Base-by-base conservation (phyloP, 1,140 invertebrate genomes). In the Caenorhabditis brenneri region DNA sequence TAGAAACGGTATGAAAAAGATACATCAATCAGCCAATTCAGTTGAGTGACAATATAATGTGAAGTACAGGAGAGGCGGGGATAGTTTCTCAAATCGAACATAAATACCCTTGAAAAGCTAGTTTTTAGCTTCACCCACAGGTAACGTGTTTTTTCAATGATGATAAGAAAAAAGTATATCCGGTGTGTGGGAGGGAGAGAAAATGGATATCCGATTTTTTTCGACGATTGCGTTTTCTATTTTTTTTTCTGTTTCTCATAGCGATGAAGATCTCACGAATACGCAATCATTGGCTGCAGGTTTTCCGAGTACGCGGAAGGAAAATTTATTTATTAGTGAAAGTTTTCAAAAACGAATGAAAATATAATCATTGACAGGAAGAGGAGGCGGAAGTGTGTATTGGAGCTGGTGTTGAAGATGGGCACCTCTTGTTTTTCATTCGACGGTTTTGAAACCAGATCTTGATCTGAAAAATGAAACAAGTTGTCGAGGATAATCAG, bases 391-490 rank as follows among this genome's bases (percentile, higher is more conserved):
- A 31, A 12, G 42, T n/a, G 7, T n/a, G 31, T 24, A 31, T 15
- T 29, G 27, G 53, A 39, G 19, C 29, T 33, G 49, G 49, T 16
- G 48, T 53, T 4, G 51, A 58, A 10, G 65, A 74, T 74, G 65
- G 58, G 36, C 83, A 82, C 3, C 88, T 42, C 74, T 99, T 99
- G 92, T 97, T 97, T 92, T 99, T 99, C 97, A 99, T 99, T 84
- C 97, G 94, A 89, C 97, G 93, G 91, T 99, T 99, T 93, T 99
- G 97, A 53, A 91, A 91, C 89, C 89, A 91, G 79, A 90, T 91
- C 82, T 91, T 91, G 49, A 90, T 88, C 88, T 90, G 51, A 87
- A 87, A 80, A 78, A 42, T n/a, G 24, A 3, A 69, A 1, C 55
- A 22, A 27, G 39, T 51, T 51, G 22, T 0, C 49, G 16, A 51